A percentile compares a stretch with the other conserved stretches of the same genome.
phyloP scores from a whole-genome alignment of 1,140 invertebrate genomes.

The Chironomus striatipennis region DNA sequence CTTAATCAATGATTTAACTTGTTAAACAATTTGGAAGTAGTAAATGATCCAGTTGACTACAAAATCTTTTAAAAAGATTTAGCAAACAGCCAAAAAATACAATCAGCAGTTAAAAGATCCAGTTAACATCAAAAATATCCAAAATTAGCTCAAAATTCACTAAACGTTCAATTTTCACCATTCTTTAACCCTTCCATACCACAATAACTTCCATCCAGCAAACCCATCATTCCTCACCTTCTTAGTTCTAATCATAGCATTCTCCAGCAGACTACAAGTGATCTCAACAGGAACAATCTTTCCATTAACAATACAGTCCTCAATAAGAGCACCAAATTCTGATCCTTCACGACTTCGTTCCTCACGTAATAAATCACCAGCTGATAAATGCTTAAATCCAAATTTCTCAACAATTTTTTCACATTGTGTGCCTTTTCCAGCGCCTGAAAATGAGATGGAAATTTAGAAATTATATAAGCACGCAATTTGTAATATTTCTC shows the following conservation, averaged over 20 bases:
- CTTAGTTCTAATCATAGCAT: slow-evolving; percentile 59
- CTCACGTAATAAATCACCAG: slow-evolving; percentile 90
- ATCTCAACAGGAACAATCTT: slow-evolving; percentile 98
- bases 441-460: slow-evolving; percentile 34
- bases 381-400: slow-evolving; percentile 93
- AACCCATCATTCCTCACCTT: slow-evolving; percentile 24
- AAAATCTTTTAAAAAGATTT: too few species aligned
- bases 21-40: too few species aligned
- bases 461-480: not conserved
- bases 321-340: slow-evolving; percentile 87
- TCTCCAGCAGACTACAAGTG: slow-evolving; percentile 86
- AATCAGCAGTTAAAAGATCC: too few species aligned
- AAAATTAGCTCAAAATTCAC: too few species aligned
- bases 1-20: too few species aligned
- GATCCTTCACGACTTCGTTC: slow-evolving; percentile 80
- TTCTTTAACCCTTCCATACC: too few species aligned
- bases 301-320: slow-evolving; percentile 85
- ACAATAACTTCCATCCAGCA: not conserved
- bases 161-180: too few species aligned
- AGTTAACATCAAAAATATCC: too few species aligned
- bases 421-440: slow-evolving; percentile 98
- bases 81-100: too few species aligned
- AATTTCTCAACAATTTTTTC: slow-evolving; percentile 79
- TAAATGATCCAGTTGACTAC: too few species aligned
- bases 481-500: not conserved